Base-by-base conservation (phyloP, 2,113 vertebrate species). In the Panthera tigris region DNA sequence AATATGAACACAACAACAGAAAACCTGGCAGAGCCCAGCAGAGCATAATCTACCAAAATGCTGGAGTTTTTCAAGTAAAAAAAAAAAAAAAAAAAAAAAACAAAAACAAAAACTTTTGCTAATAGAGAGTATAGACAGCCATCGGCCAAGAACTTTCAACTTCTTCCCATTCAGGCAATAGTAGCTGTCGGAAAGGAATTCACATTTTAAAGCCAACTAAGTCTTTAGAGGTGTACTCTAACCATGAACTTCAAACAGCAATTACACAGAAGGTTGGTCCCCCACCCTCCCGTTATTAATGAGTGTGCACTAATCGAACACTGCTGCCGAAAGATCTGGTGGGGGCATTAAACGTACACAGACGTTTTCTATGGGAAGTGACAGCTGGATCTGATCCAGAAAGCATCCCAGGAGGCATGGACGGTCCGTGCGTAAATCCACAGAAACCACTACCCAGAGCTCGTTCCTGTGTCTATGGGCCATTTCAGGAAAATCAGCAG, bases 111-210 rank as follows among this genome's bases (percentile, higher is more conserved):
- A 45, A 45, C 8, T 45, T 45, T 29, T 45, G 80, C 41, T 92
- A 90, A 95, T 13, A 52, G 92, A 93, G 82, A 97, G 25, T 11
- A 2, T 1, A 92, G 83, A 74, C 23, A 95, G 39, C 63, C 89
- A 36, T 83, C 88, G 96, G 97, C 97, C 98, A 98, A 90, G 81
- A 97, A 50, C 0, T 21, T 15, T 74, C 94, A 25, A 25, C 48
- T n/a, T 89, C 76, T 71, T 71, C 48, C 61, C n/a, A 45, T 55
- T 89, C 11, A 1, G 78, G 94, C 63, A 10, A 45, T 52, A 78
- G 78, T 83, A 69, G 80, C 82, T 10, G 3, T 14, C 48, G 69
- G 48, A 52, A 97, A 82, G 41, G 89, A 82, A 92, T 80, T 89
- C 13, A 33, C 69, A 81, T 71, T 94, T 93, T 63, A 73, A 97